These are phyloP conservation scores for Xylophagus ater DNA, from an alignment of 2,888 invertebrate genomes.

Conservation along the genomic window DNA sequence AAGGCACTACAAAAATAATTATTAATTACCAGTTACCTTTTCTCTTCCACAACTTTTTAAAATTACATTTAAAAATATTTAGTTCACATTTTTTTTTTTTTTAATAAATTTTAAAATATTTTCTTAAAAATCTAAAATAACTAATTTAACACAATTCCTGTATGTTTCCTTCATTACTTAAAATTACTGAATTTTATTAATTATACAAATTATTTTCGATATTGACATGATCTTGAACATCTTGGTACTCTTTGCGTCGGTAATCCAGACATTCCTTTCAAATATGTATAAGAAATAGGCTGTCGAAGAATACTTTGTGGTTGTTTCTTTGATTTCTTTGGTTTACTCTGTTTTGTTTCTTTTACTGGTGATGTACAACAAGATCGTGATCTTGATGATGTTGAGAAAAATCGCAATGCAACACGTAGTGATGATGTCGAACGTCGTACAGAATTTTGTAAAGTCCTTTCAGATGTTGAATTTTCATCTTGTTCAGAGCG, in stretches of 20 bases:
- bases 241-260: constrained; percentile 72
- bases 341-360: constrained; percentile 17
- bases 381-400: constrained; percentile 53
- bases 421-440: constrained; percentile 57
- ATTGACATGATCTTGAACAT: constrained; percentile 36
- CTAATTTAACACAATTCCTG: too few relatives aligned
- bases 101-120: too few relatives aligned
- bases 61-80: too few relatives aligned
- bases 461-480: constrained; percentile 40
- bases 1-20: too few relatives aligned
- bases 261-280: constrained; percentile 67
- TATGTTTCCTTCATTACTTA: too few relatives aligned
- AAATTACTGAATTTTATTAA: too few relatives aligned
- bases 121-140: too few relatives aligned
- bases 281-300: constrained; percentile 69
- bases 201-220: too few relatives aligned
- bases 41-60: too few relatives aligned
- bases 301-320: constrained; percentile 67
- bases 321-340: constrained; percentile 33
- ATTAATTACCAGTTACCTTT: too few relatives aligned
- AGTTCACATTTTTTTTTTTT: too few relatives aligned
- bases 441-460: constrained; percentile 39
- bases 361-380: constrained; percentile 43
- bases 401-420: constrained; percentile 57
- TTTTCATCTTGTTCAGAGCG: constrained; percentile 47